Percentiles rank a stretch among this genome's conserved stretches.
Evolutionary conservation across 2,797 vertebrate species (phyloP).

Genomic region (Myiotriccus ornatus): DNA sequence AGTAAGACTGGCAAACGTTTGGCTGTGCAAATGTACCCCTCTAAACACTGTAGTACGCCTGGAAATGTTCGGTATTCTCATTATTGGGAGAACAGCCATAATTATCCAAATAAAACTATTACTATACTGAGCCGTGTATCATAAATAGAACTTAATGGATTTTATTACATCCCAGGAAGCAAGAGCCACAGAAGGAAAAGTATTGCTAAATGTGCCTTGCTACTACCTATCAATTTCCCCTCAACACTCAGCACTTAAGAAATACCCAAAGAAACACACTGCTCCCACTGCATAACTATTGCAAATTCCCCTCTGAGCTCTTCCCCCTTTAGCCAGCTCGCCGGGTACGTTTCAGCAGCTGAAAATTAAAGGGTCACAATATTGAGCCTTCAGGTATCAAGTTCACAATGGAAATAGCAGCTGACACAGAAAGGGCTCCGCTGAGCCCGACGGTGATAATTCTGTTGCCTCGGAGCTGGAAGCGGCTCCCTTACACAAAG

Average conservation of each 20-base stretch:
- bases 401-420: conserved; percentile 56
- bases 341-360: conserved; percentile 5
- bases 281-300: conserved; percentile 21
- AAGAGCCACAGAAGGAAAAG: conserved; percentile 28
- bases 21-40: background rate
- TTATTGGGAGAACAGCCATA: conserved; percentile 20
- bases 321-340: conserved; percentile 16
- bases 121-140: conserved; percentile 34
- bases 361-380: conserved; percentile 70
- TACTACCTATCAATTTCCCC: conserved; percentile 62
- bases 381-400: conserved; percentile 58
- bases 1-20: background rate
- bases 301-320: conserved; percentile 37
- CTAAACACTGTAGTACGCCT: background rate
- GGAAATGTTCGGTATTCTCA: background rate
- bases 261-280: conserved; percentile 35
- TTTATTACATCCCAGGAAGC: conserved; percentile 65
- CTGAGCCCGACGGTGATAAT: background rate
- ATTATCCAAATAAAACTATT: conserved; percentile 64
- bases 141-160: conserved; percentile 64
- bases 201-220: conserved; percentile 32
- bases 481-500: conserved; percentile 11
- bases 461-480: conserved; percentile 40
- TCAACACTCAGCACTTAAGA: conserved; percentile 62
- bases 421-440: conserved; percentile 1